phyloP scores from a whole-genome alignment of 1,140 invertebrate genomes.

The Galleria mellonella region DNA sequence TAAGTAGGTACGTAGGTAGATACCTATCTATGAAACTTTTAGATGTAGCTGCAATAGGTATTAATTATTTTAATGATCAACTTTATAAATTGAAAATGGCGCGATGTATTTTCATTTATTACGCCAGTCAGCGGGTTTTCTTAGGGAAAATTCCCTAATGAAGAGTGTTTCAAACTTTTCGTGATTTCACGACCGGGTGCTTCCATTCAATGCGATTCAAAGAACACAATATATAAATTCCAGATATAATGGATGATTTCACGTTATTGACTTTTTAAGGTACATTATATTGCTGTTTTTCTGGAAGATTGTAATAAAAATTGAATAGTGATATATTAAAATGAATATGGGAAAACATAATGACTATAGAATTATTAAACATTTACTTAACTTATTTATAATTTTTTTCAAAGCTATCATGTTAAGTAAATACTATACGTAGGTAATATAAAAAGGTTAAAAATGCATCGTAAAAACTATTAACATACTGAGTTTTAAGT shows the following conservation, averaged over 20 bases:
- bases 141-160: constrained; percentile 15
- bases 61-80: constrained; percentile 17
- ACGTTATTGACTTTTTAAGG: not conserved
- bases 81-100: constrained; percentile 1
- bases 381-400: no score
- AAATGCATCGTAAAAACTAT: no score
- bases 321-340: no score
- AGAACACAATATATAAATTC: constrained; percentile 6
- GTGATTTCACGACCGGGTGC: constrained; percentile 7
- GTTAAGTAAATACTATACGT: no score
- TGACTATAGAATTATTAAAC: no score
- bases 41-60: not conserved
- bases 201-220: constrained; percentile 4
- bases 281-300: not conserved
- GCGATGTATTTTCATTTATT: constrained; percentile 12
- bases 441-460: no score
- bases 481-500: no score
- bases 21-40: no score
- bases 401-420: no score
- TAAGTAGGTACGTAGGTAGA: no score
- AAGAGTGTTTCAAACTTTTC: constrained; percentile 17
- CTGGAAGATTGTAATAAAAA: no score
- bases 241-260: constrained; percentile 3
- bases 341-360: no score
- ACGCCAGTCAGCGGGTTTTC: not conserved